These are phyloP conservation scores for Nipponia nippon DNA, from an alignment of 2,113 vertebrate species.

Conservation along the genomic window DNA sequence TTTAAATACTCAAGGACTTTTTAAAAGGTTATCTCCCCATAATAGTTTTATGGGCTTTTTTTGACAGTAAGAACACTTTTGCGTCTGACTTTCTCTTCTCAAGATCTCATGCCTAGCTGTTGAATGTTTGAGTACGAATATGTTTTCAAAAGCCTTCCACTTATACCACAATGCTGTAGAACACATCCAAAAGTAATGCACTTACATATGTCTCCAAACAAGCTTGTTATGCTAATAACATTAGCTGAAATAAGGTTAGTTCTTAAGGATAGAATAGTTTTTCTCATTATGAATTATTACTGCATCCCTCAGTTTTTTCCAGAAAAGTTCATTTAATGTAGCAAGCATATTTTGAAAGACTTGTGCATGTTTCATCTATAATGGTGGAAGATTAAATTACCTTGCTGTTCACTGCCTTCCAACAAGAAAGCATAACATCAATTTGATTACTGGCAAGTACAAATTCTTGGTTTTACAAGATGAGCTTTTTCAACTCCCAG, in stretches of 20 bases:
- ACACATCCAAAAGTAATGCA: background rate
- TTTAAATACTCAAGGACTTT: background rate
- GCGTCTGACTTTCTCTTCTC: background rate
- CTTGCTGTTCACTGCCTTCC: background rate
- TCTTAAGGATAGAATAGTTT: background rate
- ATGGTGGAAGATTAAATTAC: background rate
- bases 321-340: background rate
- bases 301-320: background rate
- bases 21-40: accelerated
- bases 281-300: background rate
- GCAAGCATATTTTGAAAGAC: background rate
- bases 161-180: background rate
- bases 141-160: background rate
- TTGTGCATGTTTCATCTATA: background rate
- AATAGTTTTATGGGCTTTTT: background rate
- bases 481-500: background rate
- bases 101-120: background rate
- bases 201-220: background rate
- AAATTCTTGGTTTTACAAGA: background rate
- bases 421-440: background rate
- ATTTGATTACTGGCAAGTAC: background rate
- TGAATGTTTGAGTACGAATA: background rate
- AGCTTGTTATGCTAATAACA: background rate
- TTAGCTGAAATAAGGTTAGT: background rate
- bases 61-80: background rate